A percentile compares a stretch with the other conserved stretches of the same genome.
phyloP scores from a whole-genome alignment of 2,888 invertebrate species.

The Gastrophysa polygoni region DNA sequence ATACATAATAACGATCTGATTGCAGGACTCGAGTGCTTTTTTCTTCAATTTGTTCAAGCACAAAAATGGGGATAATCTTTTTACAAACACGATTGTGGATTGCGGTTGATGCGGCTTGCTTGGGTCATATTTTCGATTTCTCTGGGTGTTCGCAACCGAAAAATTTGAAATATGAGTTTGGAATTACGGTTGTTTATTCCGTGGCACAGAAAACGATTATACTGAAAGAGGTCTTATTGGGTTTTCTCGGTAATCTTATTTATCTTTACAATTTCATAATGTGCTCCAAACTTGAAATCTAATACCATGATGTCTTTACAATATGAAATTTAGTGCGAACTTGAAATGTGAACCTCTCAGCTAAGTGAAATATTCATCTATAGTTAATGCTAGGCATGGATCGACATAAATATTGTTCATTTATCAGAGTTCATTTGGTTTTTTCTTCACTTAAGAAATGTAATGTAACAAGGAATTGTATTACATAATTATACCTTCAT shows the following conservation, averaged over 20 bases:
- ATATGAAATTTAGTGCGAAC: too few relatives aligned
- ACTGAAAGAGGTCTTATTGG: neutral
- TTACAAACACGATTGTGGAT: constrained; percentile 31
- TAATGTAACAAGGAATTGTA: too few relatives aligned
- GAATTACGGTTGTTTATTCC: neutral
- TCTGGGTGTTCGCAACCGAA: neutral
- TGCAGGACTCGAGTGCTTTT: constrained; percentile 29
- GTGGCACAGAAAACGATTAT: neutral
- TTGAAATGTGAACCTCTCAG: too few relatives aligned
- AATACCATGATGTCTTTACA: too few relatives aligned
- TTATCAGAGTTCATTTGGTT: too few relatives aligned
- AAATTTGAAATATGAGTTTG: neutral
- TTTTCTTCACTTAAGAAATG: too few relatives aligned
- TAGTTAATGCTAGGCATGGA: too few relatives aligned
- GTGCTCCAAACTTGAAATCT: neutral
- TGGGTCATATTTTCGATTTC: constrained; percentile 17
- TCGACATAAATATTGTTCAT: too few relatives aligned
- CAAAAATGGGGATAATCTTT: constrained; percentile 22
- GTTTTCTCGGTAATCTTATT: neutral
- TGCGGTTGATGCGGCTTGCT: constrained; percentile 25
- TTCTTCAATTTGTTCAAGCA: constrained; percentile 24
- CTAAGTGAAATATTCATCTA: too few relatives aligned
- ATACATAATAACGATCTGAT: constrained; percentile 22
- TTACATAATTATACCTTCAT: too few relatives aligned
- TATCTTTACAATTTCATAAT: neutral